Percentiles rank a stretch among this genome's conserved stretches.
phyloP scores from a whole-genome alignment of 2,797 vertebrate species.

The Staurois parvus region DNA sequence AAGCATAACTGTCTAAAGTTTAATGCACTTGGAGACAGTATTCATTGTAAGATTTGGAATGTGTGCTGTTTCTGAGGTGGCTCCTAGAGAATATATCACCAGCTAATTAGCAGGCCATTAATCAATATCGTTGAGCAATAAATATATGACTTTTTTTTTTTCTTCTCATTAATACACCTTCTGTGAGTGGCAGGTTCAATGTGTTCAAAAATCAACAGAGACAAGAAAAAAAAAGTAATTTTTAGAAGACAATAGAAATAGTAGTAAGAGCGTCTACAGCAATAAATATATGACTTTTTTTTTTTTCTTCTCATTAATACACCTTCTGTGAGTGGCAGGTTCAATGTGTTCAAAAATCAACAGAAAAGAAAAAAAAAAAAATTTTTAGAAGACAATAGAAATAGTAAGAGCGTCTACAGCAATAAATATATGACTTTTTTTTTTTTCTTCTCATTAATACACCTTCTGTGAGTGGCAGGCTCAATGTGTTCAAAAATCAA shows the following conservation, averaged over 20 bases:
- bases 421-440: too few species aligned
- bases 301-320: slow-evolving; percentile 1
- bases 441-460: slow-evolving; percentile 1
- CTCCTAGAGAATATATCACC: slow-evolving; percentile 44
- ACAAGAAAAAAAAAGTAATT: neutral
- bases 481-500: neutral
- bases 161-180: neutral
- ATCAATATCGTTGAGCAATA: slow-evolving; percentile 26
- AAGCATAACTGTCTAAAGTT: slow-evolving; percentile 43
- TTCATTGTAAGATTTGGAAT: slow-evolving; percentile 33
- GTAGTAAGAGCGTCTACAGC: neutral
- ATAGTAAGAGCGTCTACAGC: neutral
- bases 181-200: neutral
- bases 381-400: neutral
- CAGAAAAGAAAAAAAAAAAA: neutral
- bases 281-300: too few species aligned
- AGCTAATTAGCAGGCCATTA: slow-evolving; percentile 34
- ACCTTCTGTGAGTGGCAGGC: neutral
- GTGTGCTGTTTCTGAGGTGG: neutral
- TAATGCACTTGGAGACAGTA: slow-evolving; percentile 35
- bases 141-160: slow-evolving; percentile 14
- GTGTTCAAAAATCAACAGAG: slow-evolving; percentile 2
- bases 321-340: neutral
- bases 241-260: neutral
- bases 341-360: neutral